Base-by-base conservation (phyloP, 2,888 invertebrate species). In the Notodromas monacha region DNA sequence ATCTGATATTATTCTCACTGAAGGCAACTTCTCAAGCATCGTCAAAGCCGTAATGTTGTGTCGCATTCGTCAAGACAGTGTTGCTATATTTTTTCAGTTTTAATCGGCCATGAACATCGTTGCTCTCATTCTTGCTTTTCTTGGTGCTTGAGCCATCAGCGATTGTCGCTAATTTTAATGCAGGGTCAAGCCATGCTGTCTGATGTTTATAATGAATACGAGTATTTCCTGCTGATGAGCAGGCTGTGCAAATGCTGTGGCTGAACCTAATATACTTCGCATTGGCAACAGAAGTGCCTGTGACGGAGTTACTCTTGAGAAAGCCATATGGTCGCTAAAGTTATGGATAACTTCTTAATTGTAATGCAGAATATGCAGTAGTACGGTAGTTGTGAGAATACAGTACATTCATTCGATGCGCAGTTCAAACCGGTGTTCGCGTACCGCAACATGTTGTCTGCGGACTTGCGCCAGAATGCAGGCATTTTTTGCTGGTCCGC, bases 21-120 rank as follows among this genome's bases (percentile, higher is more conserved):
- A 92, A 54, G 92, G 96, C 56, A 96, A 92, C 57, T 96, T 92
- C 57, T 81, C 81, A 43, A 84, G 84, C 46, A 92, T 92, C 51
- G 92, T 96, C 40, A 92, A 89, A 52, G 92, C 92, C 37, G 89
- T 96, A 39, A 86, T 96, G 84, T 96, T 92, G 92, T 92, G 92
- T 36, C 65, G 92, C 40, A 96, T 96, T 54, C 92, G 92, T 32
- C 92, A 96, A 53, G 92, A 96, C 60, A 81, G 81, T 49, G 96
- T 96, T 55, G 86, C 89, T 38, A 96, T 96, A 60, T 96, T 92
- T 59, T 61, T 96, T 43, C 89, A 92, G 61, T 96, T 92, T 60
- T 92, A 96, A 56, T 61, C 96, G 42, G 96, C 92, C 36, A 92
- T 96, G 43, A 96, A 96, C 55, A 72, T 89, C 39, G 92, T 96